These are phyloP conservation scores for Ophion ventricosus DNA, from an alignment of 2,888 invertebrate species.

Conservation along the genomic window DNA sequence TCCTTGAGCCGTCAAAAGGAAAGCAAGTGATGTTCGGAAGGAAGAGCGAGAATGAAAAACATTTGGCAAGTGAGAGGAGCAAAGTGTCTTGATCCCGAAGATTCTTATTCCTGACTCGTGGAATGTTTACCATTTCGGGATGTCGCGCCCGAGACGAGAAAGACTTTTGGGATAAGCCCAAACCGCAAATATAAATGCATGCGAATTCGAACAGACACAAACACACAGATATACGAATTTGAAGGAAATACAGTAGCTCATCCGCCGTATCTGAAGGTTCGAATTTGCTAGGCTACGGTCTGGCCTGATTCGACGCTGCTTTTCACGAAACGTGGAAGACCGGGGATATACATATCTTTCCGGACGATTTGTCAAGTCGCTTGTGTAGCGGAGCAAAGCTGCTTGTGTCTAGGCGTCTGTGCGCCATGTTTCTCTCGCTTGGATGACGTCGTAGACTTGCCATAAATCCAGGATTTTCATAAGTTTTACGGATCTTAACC, in stretches of 20 bases:
- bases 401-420: slow-evolving; percentile 66
- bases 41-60: not conserved
- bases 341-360: slow-evolving; percentile 75
- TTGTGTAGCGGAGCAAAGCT: slow-evolving; percentile 61
- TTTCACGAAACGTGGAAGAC: slow-evolving; percentile 52
- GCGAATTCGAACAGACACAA: slow-evolving; percentile 16
- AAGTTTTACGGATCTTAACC: slow-evolving; percentile 69
- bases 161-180: slow-evolving; percentile 68
- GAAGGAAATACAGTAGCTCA: slow-evolving; percentile 6
- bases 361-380: slow-evolving; percentile 79
- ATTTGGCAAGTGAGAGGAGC: slow-evolving; percentile 4
- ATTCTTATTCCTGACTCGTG: slow-evolving; percentile 18
- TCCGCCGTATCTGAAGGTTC: slow-evolving; percentile 48
- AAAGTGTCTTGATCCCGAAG: slow-evolving; percentile 11
- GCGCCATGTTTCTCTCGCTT: slow-evolving; percentile 57
- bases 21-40: not conserved
- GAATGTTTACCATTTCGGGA: slow-evolving; percentile 54
- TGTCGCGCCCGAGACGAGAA: slow-evolving; percentile 57
- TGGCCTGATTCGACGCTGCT: slow-evolving; percentile 39
- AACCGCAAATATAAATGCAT: slow-evolving; percentile 44
- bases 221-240: slow-evolving; percentile 10
- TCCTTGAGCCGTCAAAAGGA: not conserved
- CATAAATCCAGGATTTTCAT: slow-evolving; percentile 78
- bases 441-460: slow-evolving; percentile 69
- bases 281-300: slow-evolving; percentile 50